Percentiles rank a stretch among this genome's conserved stretches.
These are phyloP conservation scores for Orchesella cincta DNA, from an alignment of 1,140 invertebrate genomes.

Conservation along the genomic window DNA sequence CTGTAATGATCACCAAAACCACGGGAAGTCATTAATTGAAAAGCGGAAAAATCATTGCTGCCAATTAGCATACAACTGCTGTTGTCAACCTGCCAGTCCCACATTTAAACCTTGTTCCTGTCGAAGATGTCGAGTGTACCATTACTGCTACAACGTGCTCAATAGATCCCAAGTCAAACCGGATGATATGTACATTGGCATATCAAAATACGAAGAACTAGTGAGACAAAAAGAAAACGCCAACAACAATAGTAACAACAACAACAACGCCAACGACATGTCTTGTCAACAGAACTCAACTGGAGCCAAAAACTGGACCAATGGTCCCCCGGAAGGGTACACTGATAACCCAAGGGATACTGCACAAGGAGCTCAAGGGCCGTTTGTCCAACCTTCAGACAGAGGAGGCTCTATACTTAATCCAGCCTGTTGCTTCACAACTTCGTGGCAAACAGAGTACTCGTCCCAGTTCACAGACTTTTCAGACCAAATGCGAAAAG, in stretches of 20 bases:
- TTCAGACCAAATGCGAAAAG: neutral
- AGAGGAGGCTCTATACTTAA: too few species aligned
- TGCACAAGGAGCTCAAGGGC: neutral
- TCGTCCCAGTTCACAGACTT: neutral
- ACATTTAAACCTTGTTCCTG: neutral
- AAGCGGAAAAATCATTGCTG: neutral
- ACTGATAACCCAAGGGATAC: neutral
- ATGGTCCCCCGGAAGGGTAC: neutral
- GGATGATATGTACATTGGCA: neutral
- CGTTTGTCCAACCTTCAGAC: neutral
- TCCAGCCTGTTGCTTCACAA: too few species aligned
- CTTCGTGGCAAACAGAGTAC: neutral
- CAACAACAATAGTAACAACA: neutral
- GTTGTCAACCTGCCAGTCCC: neutral
- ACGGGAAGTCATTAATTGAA: neutral
- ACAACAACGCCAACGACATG: neutral
- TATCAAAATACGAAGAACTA: neutral
- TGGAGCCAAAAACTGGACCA: neutral
- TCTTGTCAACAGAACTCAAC: neutral
- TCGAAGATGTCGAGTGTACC: neutral
- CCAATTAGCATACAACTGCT: neutral
- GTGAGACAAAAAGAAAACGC: neutral
- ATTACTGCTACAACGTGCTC: neutral
- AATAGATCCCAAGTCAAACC: neutral
- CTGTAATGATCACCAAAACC: neutral